Conservation (phyloP, 2,113 vertebrate species). For the Otocyon megalotis region DNA sequence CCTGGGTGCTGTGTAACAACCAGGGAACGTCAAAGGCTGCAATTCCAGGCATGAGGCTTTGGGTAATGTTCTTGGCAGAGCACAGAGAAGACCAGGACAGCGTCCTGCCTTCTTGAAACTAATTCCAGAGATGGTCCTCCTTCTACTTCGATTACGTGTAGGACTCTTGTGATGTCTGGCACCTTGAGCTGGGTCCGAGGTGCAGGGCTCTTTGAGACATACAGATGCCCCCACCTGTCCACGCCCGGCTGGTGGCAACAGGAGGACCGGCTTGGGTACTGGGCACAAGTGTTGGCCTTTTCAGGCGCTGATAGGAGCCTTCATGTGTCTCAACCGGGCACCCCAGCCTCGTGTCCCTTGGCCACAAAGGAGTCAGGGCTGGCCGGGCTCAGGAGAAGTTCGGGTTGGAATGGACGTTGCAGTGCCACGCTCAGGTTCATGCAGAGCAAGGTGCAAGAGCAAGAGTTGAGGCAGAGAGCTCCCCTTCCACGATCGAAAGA, state of each 20-base stretch:
- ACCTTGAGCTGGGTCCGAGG: background rate
- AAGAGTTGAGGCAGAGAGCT: too few relatives aligned
- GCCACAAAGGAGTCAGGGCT: background rate
- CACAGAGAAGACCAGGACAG: background rate
- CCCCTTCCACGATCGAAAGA: background rate
- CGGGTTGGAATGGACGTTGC: fast-evolving
- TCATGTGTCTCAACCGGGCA: background rate
- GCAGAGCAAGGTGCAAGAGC: too few relatives aligned
- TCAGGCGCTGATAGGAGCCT: fast-evolving
- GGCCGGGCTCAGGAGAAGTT: background rate
- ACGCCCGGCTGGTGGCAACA: background rate
- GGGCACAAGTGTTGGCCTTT: background rate
- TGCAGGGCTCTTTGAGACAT: background rate
- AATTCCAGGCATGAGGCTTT: background rate
- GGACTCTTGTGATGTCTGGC: background rate
- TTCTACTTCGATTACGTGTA: fast-evolving
- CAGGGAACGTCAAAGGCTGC: background rate
- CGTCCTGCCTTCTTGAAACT: background rate
- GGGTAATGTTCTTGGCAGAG: background rate
- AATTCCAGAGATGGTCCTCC: background rate
- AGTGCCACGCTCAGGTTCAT: fast-evolving
- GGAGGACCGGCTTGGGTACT: background rate
- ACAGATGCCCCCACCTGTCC: background rate
- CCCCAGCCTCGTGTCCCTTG: background rate
- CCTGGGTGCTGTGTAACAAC: fast-evolving